Evolutionary conservation across 2,113 vertebrate species (phyloP).

Genomic region (Brachirus orientalis): DNA sequence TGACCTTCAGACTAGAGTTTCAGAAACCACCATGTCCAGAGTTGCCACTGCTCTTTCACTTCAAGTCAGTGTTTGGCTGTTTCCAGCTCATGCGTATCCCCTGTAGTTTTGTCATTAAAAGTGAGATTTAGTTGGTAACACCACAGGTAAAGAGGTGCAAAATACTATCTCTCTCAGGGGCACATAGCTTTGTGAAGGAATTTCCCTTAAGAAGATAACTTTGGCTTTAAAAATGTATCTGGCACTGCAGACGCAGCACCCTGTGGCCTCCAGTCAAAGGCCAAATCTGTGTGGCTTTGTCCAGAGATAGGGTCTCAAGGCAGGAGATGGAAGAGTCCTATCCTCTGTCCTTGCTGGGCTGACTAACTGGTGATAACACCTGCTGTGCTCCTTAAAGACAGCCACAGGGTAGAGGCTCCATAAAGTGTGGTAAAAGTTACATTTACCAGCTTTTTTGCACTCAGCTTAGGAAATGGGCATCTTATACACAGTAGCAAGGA

Average conservation of each 20-base stretch:
- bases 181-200: conserved; percentile 59
- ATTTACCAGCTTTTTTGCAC: conserved; percentile 54
- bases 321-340: conserved; percentile 52
- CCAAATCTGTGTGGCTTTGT: conserved; percentile 68
- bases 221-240: conserved; percentile 70
- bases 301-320: conserved; percentile 67
- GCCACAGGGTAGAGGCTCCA: conserved; percentile 37
- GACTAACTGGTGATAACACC: conserved; percentile 64
- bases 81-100: conserved; percentile 15
- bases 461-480: conserved; percentile 30
- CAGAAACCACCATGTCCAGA: conserved; percentile 9
- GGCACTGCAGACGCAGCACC: conserved; percentile 52
- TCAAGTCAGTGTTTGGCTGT: conserved; percentile 17
- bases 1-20: conserved; percentile 2
- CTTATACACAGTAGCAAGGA: neutral
- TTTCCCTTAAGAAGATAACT: conserved; percentile 58
- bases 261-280: conserved; percentile 70
- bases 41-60: conserved; percentile 14
- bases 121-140: conserved; percentile 35
- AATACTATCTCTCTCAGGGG: conserved; percentile 52
- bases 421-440: conserved; percentile 54
- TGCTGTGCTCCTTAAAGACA: conserved; percentile 56
- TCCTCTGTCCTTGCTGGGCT: conserved; percentile 39
- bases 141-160: conserved; percentile 34
- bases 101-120: conserved; percentile 46